Evolutionary conservation across 2,888 invertebrate genomes (phyloP).

Genomic region (Meteorus colon): DNA sequence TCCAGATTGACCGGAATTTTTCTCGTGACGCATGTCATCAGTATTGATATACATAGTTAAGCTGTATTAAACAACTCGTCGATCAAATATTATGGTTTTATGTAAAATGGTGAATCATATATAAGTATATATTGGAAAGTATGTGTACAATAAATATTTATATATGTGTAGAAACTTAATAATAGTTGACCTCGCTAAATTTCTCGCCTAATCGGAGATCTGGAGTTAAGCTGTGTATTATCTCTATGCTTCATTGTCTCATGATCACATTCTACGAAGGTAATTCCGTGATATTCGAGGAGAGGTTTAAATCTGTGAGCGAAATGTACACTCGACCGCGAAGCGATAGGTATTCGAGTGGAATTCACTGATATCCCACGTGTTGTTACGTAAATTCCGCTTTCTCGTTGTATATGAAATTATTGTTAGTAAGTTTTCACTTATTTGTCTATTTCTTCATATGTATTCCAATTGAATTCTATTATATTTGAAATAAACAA

Average conservation of each 20-base stretch:
- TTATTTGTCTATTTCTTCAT: background rate
- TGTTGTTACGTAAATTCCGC: constrained; percentile 18
- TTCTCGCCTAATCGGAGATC: constrained; percentile 41
- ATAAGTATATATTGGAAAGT: background rate
- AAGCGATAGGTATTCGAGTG: constrained; percentile 42
- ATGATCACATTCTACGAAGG: constrained; percentile 46
- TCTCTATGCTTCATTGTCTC: constrained; percentile 45
- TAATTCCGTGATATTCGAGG: constrained; percentile 43
- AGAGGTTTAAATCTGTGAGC: constrained; percentile 41
- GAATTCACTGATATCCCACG: constrained; percentile 45
- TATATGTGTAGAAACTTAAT: constrained; percentile 21
- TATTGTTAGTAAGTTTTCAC: constrained; percentile 21
- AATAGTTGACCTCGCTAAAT: constrained; percentile 27
- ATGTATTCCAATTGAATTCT: background rate
- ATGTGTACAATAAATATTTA: background rate
- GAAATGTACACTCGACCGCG: constrained; percentile 40
- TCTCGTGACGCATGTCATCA: background rate
- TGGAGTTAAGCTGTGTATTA: constrained; percentile 40
- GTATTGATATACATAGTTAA: background rate
- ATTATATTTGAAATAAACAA: background rate
- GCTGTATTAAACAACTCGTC: constrained; percentile 5
- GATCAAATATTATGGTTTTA: constrained; percentile 29
- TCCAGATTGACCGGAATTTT: background rate
- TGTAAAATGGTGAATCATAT: constrained; percentile 20
- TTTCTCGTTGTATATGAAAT: constrained; percentile 35